Conservation (phyloP, 1,140 invertebrate genomes). For the Drosophila ambigua region DNA sequence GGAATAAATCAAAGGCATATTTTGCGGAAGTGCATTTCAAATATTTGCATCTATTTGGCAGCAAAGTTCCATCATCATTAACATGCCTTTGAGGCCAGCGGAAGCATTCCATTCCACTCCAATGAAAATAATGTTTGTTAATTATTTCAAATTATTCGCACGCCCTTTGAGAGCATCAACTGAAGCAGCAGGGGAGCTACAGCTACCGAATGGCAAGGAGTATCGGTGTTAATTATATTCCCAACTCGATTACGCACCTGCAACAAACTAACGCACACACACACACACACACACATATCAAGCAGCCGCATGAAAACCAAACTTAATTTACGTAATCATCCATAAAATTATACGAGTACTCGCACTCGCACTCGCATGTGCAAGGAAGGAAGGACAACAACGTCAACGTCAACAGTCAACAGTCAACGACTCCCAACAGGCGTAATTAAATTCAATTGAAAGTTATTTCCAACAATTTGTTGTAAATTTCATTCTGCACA, state of each 20-base stretch:
- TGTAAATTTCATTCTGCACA: conserved; percentile 71
- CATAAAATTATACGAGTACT: conserved; percentile 48
- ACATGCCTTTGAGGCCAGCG: too few relatives aligned
- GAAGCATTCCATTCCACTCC: too few relatives aligned
- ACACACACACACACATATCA: conserved; percentile 21
- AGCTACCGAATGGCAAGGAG: conserved; percentile 10
- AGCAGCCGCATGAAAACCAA: conserved; percentile 32
- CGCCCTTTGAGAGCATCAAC: background rate
- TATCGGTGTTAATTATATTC: conserved; percentile 31
- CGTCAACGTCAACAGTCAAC: background rate
- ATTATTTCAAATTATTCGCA: background rate
- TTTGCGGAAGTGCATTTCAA: background rate
- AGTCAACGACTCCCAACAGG: conserved; percentile 30
- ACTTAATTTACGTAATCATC: conserved; percentile 58
- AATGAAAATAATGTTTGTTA: background rate
- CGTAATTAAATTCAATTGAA: conserved; percentile 76
- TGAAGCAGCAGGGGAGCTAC: background rate
- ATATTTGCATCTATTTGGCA: background rate
- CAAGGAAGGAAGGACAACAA: background rate
- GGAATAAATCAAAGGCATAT: too few relatives aligned
- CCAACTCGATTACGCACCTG: conserved; percentile 5
- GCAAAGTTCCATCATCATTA: too few relatives aligned
- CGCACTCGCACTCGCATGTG: too few relatives aligned
- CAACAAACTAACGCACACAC: background rate
- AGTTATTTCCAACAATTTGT: conserved; percentile 71